A percentile compares a stretch with the other conserved stretches of the same genome.
Evolutionary conservation across 2,113 vertebrate genomes (phyloP).

Genomic region (Edolisoma coerulescens): DNA sequence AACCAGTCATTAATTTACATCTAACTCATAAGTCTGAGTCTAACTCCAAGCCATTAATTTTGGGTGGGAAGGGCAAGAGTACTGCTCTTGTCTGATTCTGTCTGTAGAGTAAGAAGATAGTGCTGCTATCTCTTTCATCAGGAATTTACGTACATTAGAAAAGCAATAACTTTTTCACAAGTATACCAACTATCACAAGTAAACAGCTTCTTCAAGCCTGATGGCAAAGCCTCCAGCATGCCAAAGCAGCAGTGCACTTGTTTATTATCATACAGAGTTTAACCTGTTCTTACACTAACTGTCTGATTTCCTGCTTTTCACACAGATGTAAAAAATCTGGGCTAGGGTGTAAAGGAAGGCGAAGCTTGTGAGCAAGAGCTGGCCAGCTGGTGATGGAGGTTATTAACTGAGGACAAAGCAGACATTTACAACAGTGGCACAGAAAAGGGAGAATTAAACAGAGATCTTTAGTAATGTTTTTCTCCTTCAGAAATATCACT

Average conservation of each 20-base stretch:
- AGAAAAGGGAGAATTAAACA: background rate
- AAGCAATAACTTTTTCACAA: background rate
- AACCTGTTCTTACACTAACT: background rate
- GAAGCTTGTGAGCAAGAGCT: background rate
- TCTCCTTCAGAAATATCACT: slow-evolving; percentile 21
- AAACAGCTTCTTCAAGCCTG: background rate
- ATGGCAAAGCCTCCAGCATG: background rate
- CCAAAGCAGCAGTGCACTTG: background rate
- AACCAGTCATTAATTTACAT: background rate
- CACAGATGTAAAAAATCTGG: background rate
- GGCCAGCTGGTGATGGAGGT: slow-evolving; percentile 1
- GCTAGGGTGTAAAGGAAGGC: background rate
- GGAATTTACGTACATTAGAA: background rate
- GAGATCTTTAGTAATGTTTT: slow-evolving; percentile 6
- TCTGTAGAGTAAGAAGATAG: background rate
- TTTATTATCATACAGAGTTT: background rate
- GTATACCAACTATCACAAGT: background rate
- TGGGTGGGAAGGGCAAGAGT: background rate
- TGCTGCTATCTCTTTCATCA: background rate
- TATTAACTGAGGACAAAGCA: slow-evolving; percentile 35
- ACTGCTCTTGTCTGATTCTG: background rate
- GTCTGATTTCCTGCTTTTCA: background rate
- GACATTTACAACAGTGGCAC: slow-evolving; percentile 4
- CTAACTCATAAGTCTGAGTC: background rate
- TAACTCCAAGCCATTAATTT: background rate